A percentile compares a stretch with the other conserved stretches of the same genome.
These are phyloP conservation scores for Hemaris fuciformis DNA, from an alignment of 2,888 invertebrate genomes.

Conservation along the genomic window DNA sequence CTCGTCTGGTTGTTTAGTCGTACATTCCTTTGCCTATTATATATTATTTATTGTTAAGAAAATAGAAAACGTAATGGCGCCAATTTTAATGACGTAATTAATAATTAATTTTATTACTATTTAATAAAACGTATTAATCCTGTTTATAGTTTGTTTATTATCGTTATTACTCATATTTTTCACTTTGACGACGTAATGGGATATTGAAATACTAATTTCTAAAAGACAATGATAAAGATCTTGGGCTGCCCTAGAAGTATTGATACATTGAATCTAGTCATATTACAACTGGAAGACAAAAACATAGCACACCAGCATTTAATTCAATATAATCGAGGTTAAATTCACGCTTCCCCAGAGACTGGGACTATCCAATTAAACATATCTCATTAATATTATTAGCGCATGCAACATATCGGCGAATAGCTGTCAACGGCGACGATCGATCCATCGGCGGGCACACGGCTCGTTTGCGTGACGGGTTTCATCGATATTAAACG, in stretches of 20 bases:
- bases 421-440: not conserved
- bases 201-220: no score
- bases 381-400: slow-evolving; percentile 11
- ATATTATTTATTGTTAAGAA: not conserved
- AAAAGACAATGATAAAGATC: no score
- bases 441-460: not conserved
- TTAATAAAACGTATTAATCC: not conserved
- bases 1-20: not conserved
- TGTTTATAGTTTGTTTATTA: not conserved
- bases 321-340: not conserved
- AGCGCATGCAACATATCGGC: slow-evolving; percentile 2
- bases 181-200: no score
- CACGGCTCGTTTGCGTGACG: not conserved
- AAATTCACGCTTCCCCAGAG: not conserved
- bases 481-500: not conserved
- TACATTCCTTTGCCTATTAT: not conserved
- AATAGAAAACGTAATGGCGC: not conserved
- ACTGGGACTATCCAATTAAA: slow-evolving; percentile 6
- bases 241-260: no score
- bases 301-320: not conserved
- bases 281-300: not conserved
- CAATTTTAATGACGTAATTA: no score
- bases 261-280: not conserved
- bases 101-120: no score
- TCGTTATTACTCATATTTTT: no score